Base-by-base conservation (phyloP, 2,113 vertebrate species). In the Psittacus erithacus region DNA sequence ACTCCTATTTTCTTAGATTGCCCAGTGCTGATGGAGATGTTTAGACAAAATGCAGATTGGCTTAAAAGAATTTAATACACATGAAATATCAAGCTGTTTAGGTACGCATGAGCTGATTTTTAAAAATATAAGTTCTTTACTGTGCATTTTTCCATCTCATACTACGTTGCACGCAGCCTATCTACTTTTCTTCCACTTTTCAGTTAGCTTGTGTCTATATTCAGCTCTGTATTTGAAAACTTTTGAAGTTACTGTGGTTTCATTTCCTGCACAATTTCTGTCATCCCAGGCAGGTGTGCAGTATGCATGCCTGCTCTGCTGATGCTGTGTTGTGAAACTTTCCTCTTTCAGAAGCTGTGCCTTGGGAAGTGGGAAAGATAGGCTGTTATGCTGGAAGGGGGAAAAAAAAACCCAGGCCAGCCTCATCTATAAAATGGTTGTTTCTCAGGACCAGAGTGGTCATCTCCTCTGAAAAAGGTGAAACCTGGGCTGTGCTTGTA, bases 241-340 rank as follows among this genome's bases (percentile, higher is more conserved):
- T 63, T 86, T 65, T 75, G 92, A 90, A 86, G 24, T 79, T 39
- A 41, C 0, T 1, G 53, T 44, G 52, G 83, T 92, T 96, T 95
- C 93, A 88, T 65, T 97, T 96, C 92, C 83, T 92, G 77, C 68
- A 10, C 41, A 24, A 7, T 70, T 92, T 83, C 53, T 59, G 38
- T 62, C 0, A 2, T 85, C 46, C 47, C 15, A 13, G 57, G 55
- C 47, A 4, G 1, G 25, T 41, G 77, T 35, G 80, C 3, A 11
- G 73, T 67, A 1, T 11, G 28, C 27, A 17, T 0, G 15, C 57
- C 28, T 19, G 49, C 70, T 81, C n/a, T 23, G 67, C 75, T 0
- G 4, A 29, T 1, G 0, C 25, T 1, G 1, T 7, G 10, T 82
- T 93, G 88, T 70, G 92, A 88, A 93, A 93, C n/a, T 82, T 83